Conservation (phyloP, 2,888 invertebrate genomes). For the Pimpla rufipes region DNA sequence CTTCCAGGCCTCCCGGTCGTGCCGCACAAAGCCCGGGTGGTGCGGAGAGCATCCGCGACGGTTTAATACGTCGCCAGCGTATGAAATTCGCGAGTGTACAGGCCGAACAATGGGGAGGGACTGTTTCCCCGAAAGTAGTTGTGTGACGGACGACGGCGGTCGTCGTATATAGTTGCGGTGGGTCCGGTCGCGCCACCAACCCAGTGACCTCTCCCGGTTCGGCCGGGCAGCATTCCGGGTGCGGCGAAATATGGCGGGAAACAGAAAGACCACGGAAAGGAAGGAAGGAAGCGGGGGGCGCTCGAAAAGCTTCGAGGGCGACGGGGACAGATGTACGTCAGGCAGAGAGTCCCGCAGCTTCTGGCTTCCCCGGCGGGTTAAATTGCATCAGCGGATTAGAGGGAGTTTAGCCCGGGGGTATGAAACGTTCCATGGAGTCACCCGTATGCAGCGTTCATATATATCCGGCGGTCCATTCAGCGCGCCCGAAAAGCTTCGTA, state of each 20-base stretch:
- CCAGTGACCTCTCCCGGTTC: slow-evolving; percentile 70
- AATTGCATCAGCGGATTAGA: slow-evolving; percentile 58
- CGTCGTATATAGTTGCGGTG: slow-evolving; percentile 6
- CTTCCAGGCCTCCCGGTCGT: not conserved
- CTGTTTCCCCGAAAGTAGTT: slow-evolving; percentile 43
- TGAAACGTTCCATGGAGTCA: slow-evolving; percentile 35
- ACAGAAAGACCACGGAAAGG: slow-evolving; percentile 43
- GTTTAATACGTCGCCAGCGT: slow-evolving; percentile 35
- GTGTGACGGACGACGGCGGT: slow-evolving; percentile 36
- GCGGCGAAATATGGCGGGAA: slow-evolving; percentile 36
- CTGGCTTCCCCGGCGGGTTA: slow-evolving; percentile 40
- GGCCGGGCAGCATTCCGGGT: slow-evolving; percentile 64
- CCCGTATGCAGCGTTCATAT: slow-evolving; percentile 31
- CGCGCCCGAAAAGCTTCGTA: slow-evolving; percentile 33
- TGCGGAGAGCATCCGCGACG: not conserved
- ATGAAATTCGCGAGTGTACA: slow-evolving; percentile 37
- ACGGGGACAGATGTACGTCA: slow-evolving; percentile 11
- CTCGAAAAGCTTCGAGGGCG: slow-evolving; percentile 8
- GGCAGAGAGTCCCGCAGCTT: slow-evolving; percentile 13
- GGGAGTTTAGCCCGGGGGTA: slow-evolving; percentile 48
- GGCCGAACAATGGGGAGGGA: slow-evolving; percentile 42
- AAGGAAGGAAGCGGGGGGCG: slow-evolving; percentile 12
- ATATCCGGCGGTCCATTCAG: slow-evolving; percentile 38
- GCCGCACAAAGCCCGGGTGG: not conserved
- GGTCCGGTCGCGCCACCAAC: slow-evolving; percentile 57